Percentiles rank a stretch among this genome's conserved stretches.
phyloP scores from a whole-genome alignment of 1,140 invertebrate species.

The Drosophila bifasciata region DNA sequence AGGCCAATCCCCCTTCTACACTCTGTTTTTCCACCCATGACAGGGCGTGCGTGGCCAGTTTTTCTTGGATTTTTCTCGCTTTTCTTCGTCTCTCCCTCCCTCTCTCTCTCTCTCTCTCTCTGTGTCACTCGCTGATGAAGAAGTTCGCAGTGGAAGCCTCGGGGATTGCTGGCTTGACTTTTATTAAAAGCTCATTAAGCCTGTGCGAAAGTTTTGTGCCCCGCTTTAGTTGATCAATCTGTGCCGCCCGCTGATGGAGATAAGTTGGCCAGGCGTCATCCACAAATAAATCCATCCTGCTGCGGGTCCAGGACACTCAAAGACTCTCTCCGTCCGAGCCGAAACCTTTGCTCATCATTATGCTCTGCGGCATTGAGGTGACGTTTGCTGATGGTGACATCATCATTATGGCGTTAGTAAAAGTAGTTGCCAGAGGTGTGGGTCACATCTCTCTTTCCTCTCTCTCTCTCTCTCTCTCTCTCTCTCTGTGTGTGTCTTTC shows the following conservation, averaged over 20 bases:
- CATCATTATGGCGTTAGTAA: constrained; percentile 66
- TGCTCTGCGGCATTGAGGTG: constrained; percentile 19
- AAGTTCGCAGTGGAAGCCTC: constrained; percentile 29
- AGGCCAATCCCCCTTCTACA: constrained; percentile 54
- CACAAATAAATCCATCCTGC: constrained; percentile 65
- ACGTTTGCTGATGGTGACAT: constrained; percentile 59
- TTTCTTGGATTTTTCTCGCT: constrained; percentile 43
- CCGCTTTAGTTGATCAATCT: constrained; percentile 56
- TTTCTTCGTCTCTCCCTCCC: background rate
- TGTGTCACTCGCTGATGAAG: constrained; percentile 2
- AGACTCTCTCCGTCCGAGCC: constrained; percentile 22
- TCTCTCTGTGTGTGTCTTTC: constrained; percentile 21
- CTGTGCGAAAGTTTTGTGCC: constrained; percentile 59
- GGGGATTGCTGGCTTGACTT: constrained; percentile 55
- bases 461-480: background rate
- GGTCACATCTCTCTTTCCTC: constrained; percentile 1
- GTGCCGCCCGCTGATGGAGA: constrained; percentile 40
- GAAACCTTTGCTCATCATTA: constrained; percentile 37
- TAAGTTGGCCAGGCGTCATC: constrained; percentile 39
- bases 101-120: too few species aligned
- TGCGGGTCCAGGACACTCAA: constrained; percentile 9
- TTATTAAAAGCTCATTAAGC: constrained; percentile 82
- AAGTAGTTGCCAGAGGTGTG: constrained; percentile 36
- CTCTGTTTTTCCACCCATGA: constrained; percentile 17
- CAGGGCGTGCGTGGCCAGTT: constrained; percentile 38